Base-by-base conservation (phyloP, 2,797 vertebrate species). In the Macropus fuliginosus region DNA sequence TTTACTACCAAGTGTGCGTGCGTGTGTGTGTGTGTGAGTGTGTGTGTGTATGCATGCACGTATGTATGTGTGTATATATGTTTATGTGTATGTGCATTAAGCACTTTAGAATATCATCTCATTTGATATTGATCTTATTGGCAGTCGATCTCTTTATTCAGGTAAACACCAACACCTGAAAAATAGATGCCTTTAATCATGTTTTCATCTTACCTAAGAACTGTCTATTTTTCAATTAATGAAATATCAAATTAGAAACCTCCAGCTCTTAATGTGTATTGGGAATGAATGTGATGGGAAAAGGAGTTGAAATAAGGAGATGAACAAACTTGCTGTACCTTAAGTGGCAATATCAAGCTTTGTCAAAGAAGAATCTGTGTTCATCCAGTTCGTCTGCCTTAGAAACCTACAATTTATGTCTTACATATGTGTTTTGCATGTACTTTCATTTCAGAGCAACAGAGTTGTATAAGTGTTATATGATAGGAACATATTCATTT, bases 121-220 rank as follows among this genome's bases (percentile, higher is more conserved):
- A 93, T 50, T 96, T 97, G 94, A 92, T 96, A 59, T 92, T 97
- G 95, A 98, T 54, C 56, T 93, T 40, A 94, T 91, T 96, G 55
- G 95, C 93, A 93, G 91, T 52, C 89, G n/a, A 46, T 13, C 93
- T 97, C 94, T 97, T 94, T 97, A 55, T 97, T 96, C 59, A 91
- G 50, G 87, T 59, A 96, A 90, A 52, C 52, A 52, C 92, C 91
- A 92, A 56, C 92, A 97, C 92, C 93, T 97, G 96, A 97, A 94
- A 89, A 98, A 97, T 93, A 92, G 1, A 95, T 91, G 94, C 90
- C 54, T 96, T 90, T 74, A 94, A 55, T 87, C 96, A 95, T 92
- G 54, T 93, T 56, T 92, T 56, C n/a, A 0, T 31, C 50, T 66
- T 94, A 31, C 81, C 92, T 29, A 91, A 91, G 13, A 46, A 92